A percentile compares a stretch with the other conserved stretches of the same genome.
phyloP scores from a whole-genome alignment of 2,888 invertebrate genomes.

The Bombylius discolor region DNA sequence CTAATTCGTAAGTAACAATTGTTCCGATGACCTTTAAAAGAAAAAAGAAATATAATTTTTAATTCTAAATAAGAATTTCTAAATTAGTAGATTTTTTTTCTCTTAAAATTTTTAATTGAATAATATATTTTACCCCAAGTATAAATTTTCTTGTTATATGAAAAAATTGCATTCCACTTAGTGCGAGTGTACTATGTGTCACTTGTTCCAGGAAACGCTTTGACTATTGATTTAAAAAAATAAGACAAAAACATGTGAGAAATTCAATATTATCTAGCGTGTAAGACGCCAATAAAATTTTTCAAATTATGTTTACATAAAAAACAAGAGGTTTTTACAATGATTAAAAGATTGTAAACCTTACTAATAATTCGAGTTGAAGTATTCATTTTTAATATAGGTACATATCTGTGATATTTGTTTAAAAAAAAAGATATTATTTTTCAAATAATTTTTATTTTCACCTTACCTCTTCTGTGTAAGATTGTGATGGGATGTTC shows the following conservation, averaged over 20 bases:
- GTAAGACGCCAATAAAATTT: too few relatives aligned
- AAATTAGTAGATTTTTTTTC: neutral
- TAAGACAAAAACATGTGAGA: too few relatives aligned
- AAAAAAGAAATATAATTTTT: neutral
- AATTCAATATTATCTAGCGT: too few relatives aligned
- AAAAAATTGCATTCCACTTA: slow-evolving; percentile 46
- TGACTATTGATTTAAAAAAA: slow-evolving; percentile 29
- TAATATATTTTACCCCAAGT: slow-evolving; percentile 35
- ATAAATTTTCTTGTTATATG: slow-evolving; percentile 41
- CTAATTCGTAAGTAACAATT: slow-evolving; percentile 39
- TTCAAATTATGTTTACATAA: too few relatives aligned
- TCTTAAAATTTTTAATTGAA: neutral
- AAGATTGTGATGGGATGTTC: slow-evolving; percentile 36
- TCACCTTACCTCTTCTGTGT: slow-evolving; percentile 35
- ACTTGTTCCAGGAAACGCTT: slow-evolving; percentile 42
- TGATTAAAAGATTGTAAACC: too few relatives aligned
- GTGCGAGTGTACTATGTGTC: slow-evolving; percentile 37
- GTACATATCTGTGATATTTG: too few relatives aligned
- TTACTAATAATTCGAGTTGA: too few relatives aligned
- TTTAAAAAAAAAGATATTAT: too few relatives aligned
- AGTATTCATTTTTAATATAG: too few relatives aligned
- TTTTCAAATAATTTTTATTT: too few relatives aligned
- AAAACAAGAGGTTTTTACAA: too few relatives aligned
- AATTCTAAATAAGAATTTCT: too few relatives aligned
- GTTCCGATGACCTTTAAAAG: slow-evolving; percentile 44